Evolutionary conservation across 2,113 vertebrate genomes (phyloP).

Genomic region (Casuarius casuarius): DNA sequence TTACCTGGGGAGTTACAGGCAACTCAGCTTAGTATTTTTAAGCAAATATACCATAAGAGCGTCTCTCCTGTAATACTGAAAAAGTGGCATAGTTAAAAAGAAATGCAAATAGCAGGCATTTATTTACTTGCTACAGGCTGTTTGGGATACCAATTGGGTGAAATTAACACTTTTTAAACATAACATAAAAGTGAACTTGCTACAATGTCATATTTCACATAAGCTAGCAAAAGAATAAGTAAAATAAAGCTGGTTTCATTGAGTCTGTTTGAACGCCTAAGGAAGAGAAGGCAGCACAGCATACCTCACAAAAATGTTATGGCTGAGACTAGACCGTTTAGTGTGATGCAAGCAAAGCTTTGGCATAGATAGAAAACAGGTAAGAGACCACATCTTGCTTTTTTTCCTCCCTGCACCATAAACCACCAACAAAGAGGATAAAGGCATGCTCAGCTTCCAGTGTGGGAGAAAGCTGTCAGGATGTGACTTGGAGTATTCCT

Average conservation of each 20-base stretch:
- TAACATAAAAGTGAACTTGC: neutral
- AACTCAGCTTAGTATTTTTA: neutral
- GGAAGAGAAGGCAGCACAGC: neutral
- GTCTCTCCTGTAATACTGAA: neutral
- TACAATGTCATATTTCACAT: neutral
- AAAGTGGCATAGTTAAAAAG: neutral
- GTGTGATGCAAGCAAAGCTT: neutral
- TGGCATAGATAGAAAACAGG: neutral
- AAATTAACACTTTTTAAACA: neutral
- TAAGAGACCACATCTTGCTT: neutral
- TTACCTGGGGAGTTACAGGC: neutral
- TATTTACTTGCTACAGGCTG: neutral
- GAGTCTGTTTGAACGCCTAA: neutral
- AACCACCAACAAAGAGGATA: neutral
- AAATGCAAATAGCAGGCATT: neutral
- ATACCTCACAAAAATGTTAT: neutral
- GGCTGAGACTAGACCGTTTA: neutral
- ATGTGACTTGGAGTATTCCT: neutral
- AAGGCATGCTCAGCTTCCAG: neutral
- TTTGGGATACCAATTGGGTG: neutral
- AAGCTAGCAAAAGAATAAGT: neutral
- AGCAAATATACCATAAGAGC: neutral
- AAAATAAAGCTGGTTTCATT: neutral
- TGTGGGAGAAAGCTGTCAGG: neutral
- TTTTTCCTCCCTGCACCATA: neutral